These are phyloP conservation scores for Contarinia nasturtii DNA, from an alignment of 1,140 invertebrate genomes.

Conservation along the genomic window DNA sequence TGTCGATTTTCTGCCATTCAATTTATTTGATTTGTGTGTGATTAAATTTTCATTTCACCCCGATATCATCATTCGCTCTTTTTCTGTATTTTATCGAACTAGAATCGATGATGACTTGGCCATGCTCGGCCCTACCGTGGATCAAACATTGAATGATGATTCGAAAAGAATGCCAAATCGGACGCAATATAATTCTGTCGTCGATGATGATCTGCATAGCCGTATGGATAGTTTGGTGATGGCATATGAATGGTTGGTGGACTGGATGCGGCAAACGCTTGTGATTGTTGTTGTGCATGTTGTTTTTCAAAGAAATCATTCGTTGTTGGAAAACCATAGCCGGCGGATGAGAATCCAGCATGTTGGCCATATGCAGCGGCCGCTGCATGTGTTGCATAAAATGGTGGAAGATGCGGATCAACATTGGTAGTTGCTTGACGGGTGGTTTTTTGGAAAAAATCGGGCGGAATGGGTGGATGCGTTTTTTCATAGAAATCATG, in stretches of 20 bases:
- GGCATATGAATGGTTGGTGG: slow-evolving; percentile 18
- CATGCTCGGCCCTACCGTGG: background rate
- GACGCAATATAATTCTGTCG: slow-evolving; percentile 6
- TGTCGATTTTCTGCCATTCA: too few species aligned
- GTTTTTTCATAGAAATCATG: slow-evolving; percentile 5
- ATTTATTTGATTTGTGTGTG: too few species aligned
- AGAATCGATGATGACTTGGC: too few species aligned
- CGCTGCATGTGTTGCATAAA: slow-evolving; percentile 1
- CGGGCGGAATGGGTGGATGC: too few species aligned
- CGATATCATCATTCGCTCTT: too few species aligned
- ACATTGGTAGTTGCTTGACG: slow-evolving; percentile 7
- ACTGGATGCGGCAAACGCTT: slow-evolving; percentile 11
- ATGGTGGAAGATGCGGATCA: slow-evolving; percentile 7
- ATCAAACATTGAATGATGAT: slow-evolving; percentile 19
- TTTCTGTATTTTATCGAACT: too few species aligned
- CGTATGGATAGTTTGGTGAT: slow-evolving; percentile 18
- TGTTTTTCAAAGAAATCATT: background rate
- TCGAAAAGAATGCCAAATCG: slow-evolving; percentile 4
- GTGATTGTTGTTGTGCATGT: slow-evolving; percentile 14
- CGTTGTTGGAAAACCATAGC: slow-evolving; percentile 5
- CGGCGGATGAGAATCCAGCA: slow-evolving; percentile 7
- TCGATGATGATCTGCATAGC: slow-evolving; percentile 6
- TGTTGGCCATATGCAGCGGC: slow-evolving; percentile 15
- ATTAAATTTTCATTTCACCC: too few species aligned
- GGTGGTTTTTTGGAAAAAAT: slow-evolving; percentile 1